Conservation (phyloP, 1,140 invertebrate genomes). For the Drosophila asahinai region DNA sequence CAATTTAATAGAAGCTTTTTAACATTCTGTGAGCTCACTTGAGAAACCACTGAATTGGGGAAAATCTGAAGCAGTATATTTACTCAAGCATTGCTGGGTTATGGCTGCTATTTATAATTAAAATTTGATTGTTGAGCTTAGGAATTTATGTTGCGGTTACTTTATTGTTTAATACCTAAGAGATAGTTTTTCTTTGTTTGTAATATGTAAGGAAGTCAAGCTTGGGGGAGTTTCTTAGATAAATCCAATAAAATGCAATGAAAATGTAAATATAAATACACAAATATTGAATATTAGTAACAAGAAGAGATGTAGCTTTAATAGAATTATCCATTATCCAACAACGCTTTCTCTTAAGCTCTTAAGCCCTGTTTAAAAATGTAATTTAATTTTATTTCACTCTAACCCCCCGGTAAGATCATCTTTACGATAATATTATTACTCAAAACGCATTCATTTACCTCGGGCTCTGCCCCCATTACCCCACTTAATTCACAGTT, state of each 20-base stretch:
- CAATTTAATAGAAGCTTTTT: constrained; percentile 13
- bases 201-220: too few species aligned
- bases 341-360: background rate
- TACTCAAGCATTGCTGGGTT: background rate
- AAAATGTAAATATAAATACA: background rate
- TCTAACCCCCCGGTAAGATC: background rate
- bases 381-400: constrained; percentile 15
- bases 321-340: too few species aligned
- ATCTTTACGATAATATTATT: constrained; percentile 34
- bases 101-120: background rate
- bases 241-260: too few species aligned
- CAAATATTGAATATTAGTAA: too few species aligned
- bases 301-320: too few species aligned
- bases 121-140: background rate
- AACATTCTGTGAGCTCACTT: background rate
- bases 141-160: too few species aligned
- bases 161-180: too few species aligned
- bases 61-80: background rate
- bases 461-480: constrained; percentile 19
- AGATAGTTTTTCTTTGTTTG: too few species aligned
- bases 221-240: too few species aligned
- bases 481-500: constrained; percentile 37
- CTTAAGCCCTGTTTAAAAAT: background rate
- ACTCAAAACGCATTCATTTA: constrained; percentile 34
- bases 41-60: background rate